Percentiles rank a stretch among this genome's conserved stretches.
These are phyloP conservation scores for Eulemur albifrons DNA, from an alignment of 2,797 vertebrate species.

Conservation along the genomic window DNA sequence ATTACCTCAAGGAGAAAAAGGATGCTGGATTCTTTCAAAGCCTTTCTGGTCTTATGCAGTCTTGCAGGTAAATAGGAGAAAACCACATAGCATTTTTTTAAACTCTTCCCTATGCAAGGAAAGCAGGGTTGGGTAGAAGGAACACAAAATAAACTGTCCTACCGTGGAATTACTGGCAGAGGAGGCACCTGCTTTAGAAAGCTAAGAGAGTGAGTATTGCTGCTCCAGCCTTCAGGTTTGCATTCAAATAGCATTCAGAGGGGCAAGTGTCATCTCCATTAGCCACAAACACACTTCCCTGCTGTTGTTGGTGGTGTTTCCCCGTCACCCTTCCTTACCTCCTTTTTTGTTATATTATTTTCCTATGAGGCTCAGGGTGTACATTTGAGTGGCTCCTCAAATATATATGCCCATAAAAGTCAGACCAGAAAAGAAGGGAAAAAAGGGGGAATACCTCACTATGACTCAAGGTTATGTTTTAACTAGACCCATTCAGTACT, in stretches of 20 bases:
- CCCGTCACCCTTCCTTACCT: neutral
- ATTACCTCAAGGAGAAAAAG: slow-evolving; percentile 98
- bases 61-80: slow-evolving; percentile 92
- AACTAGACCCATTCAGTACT: neutral
- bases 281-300: neutral
- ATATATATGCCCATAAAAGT: neutral
- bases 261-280: neutral
- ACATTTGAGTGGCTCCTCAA: neutral
- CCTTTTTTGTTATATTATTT: neutral
- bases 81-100: neutral
- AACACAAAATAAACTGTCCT: neutral
- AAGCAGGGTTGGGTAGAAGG: neutral
- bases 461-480: neutral
- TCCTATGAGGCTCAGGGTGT: neutral
- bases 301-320: neutral
- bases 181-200: neutral
- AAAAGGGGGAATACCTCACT: neutral
- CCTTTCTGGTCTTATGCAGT: slow-evolving; percentile 98
- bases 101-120: neutral
- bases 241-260: neutral
- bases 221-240: neutral
- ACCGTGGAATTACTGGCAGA: neutral
- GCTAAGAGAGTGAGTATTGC: neutral
- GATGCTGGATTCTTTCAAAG: slow-evolving; percentile 99
- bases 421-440: slow-evolving; percentile 3